A percentile compares a stretch with the other conserved stretches of the same genome.
Conservation (phyloP, 2,888 invertebrate genomes). For the Listrodromus nycthemerus region DNA sequence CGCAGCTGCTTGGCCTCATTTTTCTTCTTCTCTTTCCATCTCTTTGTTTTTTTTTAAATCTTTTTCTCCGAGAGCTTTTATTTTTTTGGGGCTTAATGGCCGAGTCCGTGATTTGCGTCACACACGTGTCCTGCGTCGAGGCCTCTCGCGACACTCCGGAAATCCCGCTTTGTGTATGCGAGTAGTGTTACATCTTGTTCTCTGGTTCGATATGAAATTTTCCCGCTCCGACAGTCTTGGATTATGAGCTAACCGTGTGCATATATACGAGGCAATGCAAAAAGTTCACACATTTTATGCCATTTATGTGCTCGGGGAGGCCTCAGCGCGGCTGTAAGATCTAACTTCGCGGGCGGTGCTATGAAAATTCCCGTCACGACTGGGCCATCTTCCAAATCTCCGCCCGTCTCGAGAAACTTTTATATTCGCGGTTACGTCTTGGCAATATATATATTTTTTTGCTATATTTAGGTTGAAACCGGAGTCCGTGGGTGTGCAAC, state of each 20-base stretch:
- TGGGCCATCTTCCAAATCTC: conserved; percentile 53
- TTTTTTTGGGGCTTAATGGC: conserved; percentile 46
- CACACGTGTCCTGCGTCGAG: conserved; percentile 14
- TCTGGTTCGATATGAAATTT: conserved; percentile 31
- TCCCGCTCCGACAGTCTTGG: conserved; percentile 26
- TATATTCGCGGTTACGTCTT: conserved; percentile 28
- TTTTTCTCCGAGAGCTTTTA: conserved; percentile 20
- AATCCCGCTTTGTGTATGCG: not conserved
- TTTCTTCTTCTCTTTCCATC: conserved; percentile 34
- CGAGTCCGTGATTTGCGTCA: conserved; percentile 38
- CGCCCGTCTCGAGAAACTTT: conserved; percentile 37
- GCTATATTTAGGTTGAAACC: conserved; percentile 23
- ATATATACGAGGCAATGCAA: not conserved
- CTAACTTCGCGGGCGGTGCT: conserved; percentile 5
- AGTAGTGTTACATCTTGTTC: not conserved
- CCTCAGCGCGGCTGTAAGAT: conserved; percentile 4
- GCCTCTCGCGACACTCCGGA: conserved; percentile 37
- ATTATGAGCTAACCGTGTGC: conserved; percentile 19
- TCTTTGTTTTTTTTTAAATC: conserved; percentile 28
- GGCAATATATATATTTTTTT: conserved; percentile 28
- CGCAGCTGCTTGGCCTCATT: conserved; percentile 55
- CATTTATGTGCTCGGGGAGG: conserved; percentile 33
- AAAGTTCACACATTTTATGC: conserved; percentile 52
- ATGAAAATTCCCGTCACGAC: conserved; percentile 44
- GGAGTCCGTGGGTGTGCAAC: not conserved